A percentile compares a stretch with the other conserved stretches of the same genome.
These are phyloP conservation scores for Vidua macroura DNA, from an alignment of 2,113 vertebrate genomes.

Conservation along the genomic window DNA sequence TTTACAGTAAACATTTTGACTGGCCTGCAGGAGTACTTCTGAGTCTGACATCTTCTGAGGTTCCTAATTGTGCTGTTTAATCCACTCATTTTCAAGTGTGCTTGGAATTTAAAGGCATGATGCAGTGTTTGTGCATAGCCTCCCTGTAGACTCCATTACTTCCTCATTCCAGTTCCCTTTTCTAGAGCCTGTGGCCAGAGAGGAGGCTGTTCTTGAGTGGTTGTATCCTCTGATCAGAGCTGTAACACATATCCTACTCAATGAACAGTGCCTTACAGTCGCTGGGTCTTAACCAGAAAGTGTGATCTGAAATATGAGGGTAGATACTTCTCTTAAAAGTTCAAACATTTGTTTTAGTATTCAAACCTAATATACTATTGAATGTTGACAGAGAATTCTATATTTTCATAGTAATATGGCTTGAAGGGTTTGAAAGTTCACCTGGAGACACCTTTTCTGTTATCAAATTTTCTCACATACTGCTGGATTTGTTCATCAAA, in stretches of 20 bases:
- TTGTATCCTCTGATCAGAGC: not conserved
- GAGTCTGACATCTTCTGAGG: not conserved
- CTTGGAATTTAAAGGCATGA: not conserved
- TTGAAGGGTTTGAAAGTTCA: not conserved
- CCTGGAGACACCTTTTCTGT: not conserved
- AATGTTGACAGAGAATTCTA: not conserved
- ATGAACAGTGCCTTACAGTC: not conserved
- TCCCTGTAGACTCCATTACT: not conserved
- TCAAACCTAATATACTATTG: not conserved
- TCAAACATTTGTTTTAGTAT: not conserved
- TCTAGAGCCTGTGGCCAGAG: not conserved
- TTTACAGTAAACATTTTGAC: not conserved
- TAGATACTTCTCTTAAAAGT: not conserved
- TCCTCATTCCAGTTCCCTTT: not conserved
- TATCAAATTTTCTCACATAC: not conserved
- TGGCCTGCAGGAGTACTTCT: not conserved
- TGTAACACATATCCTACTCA: not conserved
- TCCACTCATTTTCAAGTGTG: not conserved
- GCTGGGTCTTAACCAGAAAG: not conserved
- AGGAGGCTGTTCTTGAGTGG: not conserved
- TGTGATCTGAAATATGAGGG: not conserved
- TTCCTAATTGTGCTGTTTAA: not conserved
- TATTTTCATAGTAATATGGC: not conserved
- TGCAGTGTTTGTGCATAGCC: not conserved
- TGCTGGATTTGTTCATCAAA: not conserved